Evolutionary conservation across 2,797 vertebrate species (phyloP), one percentile per base, ranked within the genome.

Genomic region (Periophthalmus magnuspinnatus): DNA sequence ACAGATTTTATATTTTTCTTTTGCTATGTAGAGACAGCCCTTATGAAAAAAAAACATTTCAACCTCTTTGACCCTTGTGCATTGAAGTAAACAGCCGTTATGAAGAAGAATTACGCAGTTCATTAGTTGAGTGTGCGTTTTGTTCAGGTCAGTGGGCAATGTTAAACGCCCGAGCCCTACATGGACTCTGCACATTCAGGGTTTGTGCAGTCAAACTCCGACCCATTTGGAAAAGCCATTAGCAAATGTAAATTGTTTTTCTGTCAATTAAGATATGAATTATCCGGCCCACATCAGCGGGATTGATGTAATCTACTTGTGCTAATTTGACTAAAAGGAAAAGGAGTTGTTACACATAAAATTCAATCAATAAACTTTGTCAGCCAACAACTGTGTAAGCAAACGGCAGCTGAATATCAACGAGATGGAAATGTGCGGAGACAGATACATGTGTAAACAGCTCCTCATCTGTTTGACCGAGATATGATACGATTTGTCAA

Each of bases 201-300:
- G 71, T 70, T 81, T 83, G 82, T 79, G 77, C 72, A 79, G 77
- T 65, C 70, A 65, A 78, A 81, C 60, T 52, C 77, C 81, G 82
- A 81, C 66, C 82, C 84, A 85, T 88, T 90, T 88, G 69, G 70
- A 84, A 78, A 88, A 87, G 61, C 84, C 85, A 91, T 90, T 89
- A 89, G 84, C 81, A 78, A 81, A 86, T 82, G 84, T 85, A 89
- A 90, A 90, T 90, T 78, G 87, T 88, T 90, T 91, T 86, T 87
- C 84, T 90, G 86, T 86, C 89, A 91, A 88, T 90, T 90, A 90
- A 75, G 76, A 83, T 86, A 85, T 87, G 81, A 90, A 89, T 91
- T 89, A 92, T 90, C 86, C 85, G 68, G 78, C 81, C 69, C 48
- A 82, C 84, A 85, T 87, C 81, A 60, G 83, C 52, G 61, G 71